A percentile compares a stretch with the other conserved stretches of the same genome.
phyloP scores from a whole-genome alignment of 2,113 vertebrate genomes.

The Calyptomena viridis region DNA sequence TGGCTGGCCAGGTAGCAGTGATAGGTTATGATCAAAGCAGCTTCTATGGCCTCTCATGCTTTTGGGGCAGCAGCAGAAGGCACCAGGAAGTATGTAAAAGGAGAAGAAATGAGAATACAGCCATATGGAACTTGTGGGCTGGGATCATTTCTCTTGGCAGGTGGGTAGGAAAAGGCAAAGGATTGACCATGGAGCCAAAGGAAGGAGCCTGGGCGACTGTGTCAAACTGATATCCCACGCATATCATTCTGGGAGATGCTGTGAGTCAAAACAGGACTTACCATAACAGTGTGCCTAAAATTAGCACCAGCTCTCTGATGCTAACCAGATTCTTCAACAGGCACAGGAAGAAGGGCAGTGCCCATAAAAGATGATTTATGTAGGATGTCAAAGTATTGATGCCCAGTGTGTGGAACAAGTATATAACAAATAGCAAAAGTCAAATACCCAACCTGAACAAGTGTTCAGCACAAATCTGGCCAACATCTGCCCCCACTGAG shows the following conservation, averaged over 20 bases:
- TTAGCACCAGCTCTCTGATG: neutral
- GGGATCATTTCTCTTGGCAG: neutral
- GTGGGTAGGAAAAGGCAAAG: neutral
- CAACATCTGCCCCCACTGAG: neutral
- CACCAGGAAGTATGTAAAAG: rapidly evolving
- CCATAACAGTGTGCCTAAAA: neutral
- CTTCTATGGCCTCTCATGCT: neutral
- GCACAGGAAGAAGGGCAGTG: neutral
- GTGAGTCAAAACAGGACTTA: neutral
- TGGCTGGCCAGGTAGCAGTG: neutral
- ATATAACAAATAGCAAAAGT: neutral
- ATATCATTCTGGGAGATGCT: neutral
- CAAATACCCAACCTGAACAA: neutral
- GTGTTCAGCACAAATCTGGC: neutral
- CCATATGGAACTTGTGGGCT: neutral
- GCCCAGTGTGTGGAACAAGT: neutral
- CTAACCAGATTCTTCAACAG: neutral
- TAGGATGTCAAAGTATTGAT: neutral
- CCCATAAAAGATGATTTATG: neutral
- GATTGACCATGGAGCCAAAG: neutral
- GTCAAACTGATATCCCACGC: neutral
- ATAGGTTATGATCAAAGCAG: neutral
- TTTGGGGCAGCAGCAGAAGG: neutral
- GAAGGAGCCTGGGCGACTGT: rapidly evolving
- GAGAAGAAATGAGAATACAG: neutral